phyloP scores from a whole-genome alignment of 2,888 invertebrate species.

The Heliconius aoede region DNA sequence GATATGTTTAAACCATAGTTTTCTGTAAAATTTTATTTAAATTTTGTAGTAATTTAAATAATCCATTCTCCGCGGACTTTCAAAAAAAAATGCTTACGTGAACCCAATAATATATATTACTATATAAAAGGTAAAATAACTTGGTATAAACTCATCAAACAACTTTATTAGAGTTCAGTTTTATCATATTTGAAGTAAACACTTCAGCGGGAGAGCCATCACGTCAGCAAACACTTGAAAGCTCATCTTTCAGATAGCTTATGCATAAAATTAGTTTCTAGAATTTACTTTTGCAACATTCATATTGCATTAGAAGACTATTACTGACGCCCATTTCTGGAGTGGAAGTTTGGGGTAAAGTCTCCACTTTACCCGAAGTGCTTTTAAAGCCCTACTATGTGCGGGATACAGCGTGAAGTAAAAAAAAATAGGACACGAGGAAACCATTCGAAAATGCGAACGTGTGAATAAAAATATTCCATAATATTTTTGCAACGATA shows the following conservation, averaged over 20 bases:
- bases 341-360: no score
- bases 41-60: no score
- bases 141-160: neutral
- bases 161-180: neutral
- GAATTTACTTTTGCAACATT: neutral
- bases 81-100: no score
- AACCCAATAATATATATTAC: no score
- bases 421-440: neutral
- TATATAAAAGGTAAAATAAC: no score
- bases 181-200: constrained; percentile 19
- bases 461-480: neutral
- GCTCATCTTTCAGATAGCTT: constrained; percentile 10
- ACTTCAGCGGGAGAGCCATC: neutral
- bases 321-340: neutral
- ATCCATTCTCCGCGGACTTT: no score
- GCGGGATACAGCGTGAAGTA: no score
- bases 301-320: neutral
- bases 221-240: constrained; percentile 16
- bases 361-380: no score
- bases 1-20: no score
- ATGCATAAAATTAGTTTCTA: constrained; percentile 20
- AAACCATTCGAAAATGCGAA: neutral
- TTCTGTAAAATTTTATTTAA: no score
- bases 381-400: no score
- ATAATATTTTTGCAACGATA: neutral